phyloP scores from a whole-genome alignment of 2,888 invertebrate genomes.

The Lomographa bimaculata region DNA sequence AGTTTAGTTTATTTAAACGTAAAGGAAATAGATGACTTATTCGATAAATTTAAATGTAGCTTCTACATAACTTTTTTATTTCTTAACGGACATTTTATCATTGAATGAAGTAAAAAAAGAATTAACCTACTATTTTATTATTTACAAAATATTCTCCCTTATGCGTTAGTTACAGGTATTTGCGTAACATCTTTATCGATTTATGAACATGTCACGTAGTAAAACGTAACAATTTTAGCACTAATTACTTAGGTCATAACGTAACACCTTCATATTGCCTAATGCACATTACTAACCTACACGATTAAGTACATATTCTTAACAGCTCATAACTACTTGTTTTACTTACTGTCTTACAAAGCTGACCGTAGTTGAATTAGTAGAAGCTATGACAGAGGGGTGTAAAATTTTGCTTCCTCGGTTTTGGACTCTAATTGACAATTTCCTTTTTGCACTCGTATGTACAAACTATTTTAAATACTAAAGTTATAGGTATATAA shows the following conservation, averaged over 20 bases:
- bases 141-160: no score
- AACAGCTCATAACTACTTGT: background rate
- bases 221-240: constrained; percentile 9
- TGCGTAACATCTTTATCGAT: constrained; percentile 7
- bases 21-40: no score
- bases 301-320: no score
- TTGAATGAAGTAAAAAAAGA: no score
- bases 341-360: background rate
- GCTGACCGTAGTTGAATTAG: background rate
- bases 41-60: no score
- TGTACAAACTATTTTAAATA: background rate
- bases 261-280: constrained; percentile 5
- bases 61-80: no score
- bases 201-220: constrained; percentile 16
- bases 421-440: constrained; percentile 14
- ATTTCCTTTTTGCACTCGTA: constrained; percentile 13
- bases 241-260: constrained; percentile 3
- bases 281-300: constrained; percentile 12
- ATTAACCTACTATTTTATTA: no score
- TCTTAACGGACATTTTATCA: no score
- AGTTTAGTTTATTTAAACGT: no score
- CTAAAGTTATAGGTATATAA: no score
- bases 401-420: constrained; percentile 5
- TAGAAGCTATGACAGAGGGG: background rate
- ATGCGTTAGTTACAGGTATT: no score